Evolutionary conservation across 2,797 vertebrate species (phyloP).

Genomic region (Chelon labrosus): DNA sequence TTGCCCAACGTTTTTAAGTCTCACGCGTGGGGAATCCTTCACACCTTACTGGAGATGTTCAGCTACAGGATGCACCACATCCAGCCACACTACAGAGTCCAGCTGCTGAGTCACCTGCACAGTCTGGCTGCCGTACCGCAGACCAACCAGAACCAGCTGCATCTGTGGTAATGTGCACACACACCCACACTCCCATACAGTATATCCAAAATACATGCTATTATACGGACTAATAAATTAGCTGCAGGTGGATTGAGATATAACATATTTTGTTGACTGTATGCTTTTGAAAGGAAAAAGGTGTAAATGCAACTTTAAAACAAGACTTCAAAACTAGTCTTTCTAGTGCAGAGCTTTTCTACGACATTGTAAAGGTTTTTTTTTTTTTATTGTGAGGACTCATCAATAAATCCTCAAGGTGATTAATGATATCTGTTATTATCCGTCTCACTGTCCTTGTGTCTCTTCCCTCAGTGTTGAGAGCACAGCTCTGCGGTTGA

Average conservation of each 20-base stretch:
- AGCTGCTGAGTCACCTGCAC: constrained; percentile 97
- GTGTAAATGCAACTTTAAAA: too few species aligned
- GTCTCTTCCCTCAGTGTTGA: constrained; percentile 87
- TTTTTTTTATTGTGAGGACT: too few species aligned
- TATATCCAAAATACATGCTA: neutral
- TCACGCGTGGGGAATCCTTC: constrained; percentile 97
- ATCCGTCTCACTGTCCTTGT: neutral
- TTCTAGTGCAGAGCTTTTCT: too few species aligned
- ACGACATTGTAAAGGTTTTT: too few species aligned
- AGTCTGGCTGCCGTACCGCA: constrained; percentile 96
- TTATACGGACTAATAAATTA: too few species aligned
- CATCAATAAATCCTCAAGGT: too few species aligned
- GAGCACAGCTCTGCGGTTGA: constrained; percentile 95
- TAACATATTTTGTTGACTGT: too few species aligned
- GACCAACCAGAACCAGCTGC: constrained; percentile 99
- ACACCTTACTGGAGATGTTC: constrained; percentile 98
- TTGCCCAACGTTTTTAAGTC: constrained; percentile 98
- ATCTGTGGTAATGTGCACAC: constrained; percentile 90
- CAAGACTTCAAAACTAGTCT: too few species aligned
- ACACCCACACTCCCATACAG: too few species aligned
- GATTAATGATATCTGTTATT: too few species aligned
- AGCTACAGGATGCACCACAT: constrained; percentile 99
- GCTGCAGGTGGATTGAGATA: too few species aligned
- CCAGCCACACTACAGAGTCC: constrained; percentile 97
- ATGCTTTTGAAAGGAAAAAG: too few species aligned